A percentile compares a stretch with the other conserved stretches of the same genome.
phyloP scores from a whole-genome alignment of 2,113 vertebrate genomes.

The Leucopsar rothschildi region DNA sequence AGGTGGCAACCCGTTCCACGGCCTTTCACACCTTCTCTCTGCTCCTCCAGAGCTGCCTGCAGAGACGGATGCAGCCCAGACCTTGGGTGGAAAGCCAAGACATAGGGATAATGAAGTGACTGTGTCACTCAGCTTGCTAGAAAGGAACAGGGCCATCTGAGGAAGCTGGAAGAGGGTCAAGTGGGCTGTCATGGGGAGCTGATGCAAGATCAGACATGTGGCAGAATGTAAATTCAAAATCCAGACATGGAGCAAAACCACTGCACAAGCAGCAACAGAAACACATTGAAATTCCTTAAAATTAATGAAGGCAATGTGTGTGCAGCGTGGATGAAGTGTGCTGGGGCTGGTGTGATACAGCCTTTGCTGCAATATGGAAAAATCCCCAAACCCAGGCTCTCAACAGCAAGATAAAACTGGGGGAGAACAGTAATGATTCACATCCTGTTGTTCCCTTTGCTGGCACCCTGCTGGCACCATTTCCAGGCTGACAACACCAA shows the following conservation, averaged over 20 bases:
- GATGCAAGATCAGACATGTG: neutral
- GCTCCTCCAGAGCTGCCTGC: conserved; percentile 79
- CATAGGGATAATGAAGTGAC: conserved; percentile 4
- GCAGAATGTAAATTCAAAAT: neutral
- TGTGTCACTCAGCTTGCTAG: neutral
- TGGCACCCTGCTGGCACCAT: neutral
- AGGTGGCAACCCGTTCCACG: conserved; percentile 87
- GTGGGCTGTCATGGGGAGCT: neutral
- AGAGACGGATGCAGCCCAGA: conserved; percentile 75
- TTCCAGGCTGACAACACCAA: neutral
- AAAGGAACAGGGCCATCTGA: neutral
- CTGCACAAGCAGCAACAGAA: neutral
- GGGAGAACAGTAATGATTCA: neutral
- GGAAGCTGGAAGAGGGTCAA: neutral
- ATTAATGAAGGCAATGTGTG: neutral
- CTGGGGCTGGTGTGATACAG: neutral
- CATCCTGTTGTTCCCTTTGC: neutral
- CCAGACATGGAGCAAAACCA: neutral
- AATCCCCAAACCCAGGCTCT: neutral
- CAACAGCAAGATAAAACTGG: neutral
- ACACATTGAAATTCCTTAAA: neutral
- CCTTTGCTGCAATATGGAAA: neutral
- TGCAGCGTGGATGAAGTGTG: neutral
- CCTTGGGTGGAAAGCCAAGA: neutral
- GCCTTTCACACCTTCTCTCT: conserved; percentile 83